Evolutionary conservation across 1,140 invertebrate species (phyloP).

Genomic region (Drosophila willistoni): DNA sequence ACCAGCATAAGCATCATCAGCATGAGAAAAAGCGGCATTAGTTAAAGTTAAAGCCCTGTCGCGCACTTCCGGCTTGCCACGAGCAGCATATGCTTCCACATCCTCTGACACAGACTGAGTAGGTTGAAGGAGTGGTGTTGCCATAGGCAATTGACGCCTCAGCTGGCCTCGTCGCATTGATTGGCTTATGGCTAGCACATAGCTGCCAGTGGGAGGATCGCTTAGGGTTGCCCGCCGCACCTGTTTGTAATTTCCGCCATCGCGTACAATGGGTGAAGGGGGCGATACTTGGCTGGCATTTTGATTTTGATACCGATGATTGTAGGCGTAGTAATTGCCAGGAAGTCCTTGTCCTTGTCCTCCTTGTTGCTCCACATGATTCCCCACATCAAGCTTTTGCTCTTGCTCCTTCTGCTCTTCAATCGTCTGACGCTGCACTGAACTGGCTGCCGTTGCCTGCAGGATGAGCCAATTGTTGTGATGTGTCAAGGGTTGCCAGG

Average conservation of each 20-base stretch:
- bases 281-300: slow-evolving; percentile 21
- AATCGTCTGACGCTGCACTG: slow-evolving; percentile 37
- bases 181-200: slow-evolving; percentile 69
- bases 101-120: slow-evolving; percentile 17
- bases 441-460: slow-evolving; percentile 67
- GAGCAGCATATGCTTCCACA: slow-evolving; percentile 18
- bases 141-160: slow-evolving; percentile 44
- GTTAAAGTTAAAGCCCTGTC: slow-evolving; percentile 30
- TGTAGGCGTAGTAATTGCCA: slow-evolving; percentile 77
- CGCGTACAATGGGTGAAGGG: slow-evolving; percentile 4
- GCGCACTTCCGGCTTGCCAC: slow-evolving; percentile 49
- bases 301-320: slow-evolving; percentile 65
- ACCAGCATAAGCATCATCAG: slow-evolving; percentile 29
- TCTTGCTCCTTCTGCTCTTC: slow-evolving; percentile 10
- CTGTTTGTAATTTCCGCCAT: slow-evolving; percentile 76
- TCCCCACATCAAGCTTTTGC: slow-evolving; percentile 13
- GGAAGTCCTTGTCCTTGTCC: slow-evolving; percentile 56
- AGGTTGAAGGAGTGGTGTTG: not conserved
- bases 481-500: slow-evolving; percentile 66
- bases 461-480: slow-evolving; percentile 77
- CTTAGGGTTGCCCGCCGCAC: slow-evolving; percentile 41
- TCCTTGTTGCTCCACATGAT: slow-evolving; percentile 16
- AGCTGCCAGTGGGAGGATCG: slow-evolving; percentile 46
- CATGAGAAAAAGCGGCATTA: slow-evolving; percentile 22
- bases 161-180: slow-evolving; percentile 50